Conservation (phyloP, 2,888 invertebrate species). For the Biston stratarius region DNA sequence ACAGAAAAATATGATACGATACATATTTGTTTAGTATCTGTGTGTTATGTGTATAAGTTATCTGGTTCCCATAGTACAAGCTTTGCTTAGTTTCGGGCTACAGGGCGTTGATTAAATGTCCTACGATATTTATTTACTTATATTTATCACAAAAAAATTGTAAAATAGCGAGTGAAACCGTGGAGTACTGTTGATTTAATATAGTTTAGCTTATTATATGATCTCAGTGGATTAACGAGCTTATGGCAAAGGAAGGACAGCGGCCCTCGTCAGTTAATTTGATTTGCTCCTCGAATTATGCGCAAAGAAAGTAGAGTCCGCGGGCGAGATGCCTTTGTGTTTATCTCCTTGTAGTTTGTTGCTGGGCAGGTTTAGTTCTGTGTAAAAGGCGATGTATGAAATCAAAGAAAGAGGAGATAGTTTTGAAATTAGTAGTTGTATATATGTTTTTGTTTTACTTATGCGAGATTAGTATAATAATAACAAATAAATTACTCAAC, state of each 20-base stretch:
- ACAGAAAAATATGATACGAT: no score
- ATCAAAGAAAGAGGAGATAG: slow-evolving; percentile 3
- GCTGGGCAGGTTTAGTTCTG: slow-evolving; percentile 9
- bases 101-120: no score
- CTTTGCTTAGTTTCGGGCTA: no score
- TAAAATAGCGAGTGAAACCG: no score
- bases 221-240: slow-evolving; percentile 10
- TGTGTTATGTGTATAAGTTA: no score
- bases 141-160: no score
- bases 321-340: slow-evolving; percentile 46
- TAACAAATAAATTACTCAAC: no score
- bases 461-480: no score
- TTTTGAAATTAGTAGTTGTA: slow-evolving; percentile 2
- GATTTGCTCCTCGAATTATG: slow-evolving; percentile 55
- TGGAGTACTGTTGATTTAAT: neutral
- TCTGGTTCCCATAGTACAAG: no score
- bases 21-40: no score
- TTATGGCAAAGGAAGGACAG: slow-evolving; percentile 21
- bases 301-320: slow-evolving; percentile 38
- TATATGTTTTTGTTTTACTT: slow-evolving; percentile 6
- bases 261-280: slow-evolving; percentile 52
- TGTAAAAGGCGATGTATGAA: neutral
- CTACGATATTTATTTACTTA: no score
- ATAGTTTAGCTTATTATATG: neutral
- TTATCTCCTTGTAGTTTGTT: slow-evolving; percentile 43